phyloP scores from a whole-genome alignment of 2,888 invertebrate genomes.

The Bombylius major region DNA sequence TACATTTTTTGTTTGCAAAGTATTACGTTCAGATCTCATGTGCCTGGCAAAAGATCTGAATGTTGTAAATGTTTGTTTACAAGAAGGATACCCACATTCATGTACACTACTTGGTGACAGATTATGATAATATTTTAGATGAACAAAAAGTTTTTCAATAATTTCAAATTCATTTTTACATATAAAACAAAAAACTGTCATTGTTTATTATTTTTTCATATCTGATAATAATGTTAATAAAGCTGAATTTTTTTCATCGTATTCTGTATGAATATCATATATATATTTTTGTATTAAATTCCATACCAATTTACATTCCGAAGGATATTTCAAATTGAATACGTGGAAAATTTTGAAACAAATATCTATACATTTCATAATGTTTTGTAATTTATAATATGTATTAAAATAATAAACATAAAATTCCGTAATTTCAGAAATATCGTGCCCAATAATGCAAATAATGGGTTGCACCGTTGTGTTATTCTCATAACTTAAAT shows the following conservation, averaged over 20 bases:
- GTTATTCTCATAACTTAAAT: not conserved
- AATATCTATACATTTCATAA: not conserved
- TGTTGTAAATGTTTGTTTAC: not conserved
- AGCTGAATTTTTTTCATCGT: not conserved
- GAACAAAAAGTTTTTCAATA: not conserved
- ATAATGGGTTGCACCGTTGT: not conserved
- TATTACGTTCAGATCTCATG: not conserved
- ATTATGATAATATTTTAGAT: not conserved
- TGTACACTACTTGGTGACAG: not conserved
- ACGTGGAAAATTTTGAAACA: not conserved
- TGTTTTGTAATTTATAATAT: not conserved
- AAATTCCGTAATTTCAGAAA: not conserved
- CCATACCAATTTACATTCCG: not conserved
- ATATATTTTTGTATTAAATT: not conserved
- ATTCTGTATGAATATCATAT: not conserved
- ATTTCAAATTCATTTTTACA: not conserved
- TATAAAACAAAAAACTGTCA: not conserved
- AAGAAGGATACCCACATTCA: not conserved
- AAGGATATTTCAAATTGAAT: not conserved
- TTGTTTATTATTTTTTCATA: not conserved
- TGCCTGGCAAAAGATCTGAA: not conserved
- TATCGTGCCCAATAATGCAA: not conserved
- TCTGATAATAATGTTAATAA: not conserved
- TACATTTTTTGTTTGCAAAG: not conserved
- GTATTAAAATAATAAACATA: not conserved